Conservation (phyloP, 1,140 invertebrate species). For the Leptonema lineaticorne region DNA sequence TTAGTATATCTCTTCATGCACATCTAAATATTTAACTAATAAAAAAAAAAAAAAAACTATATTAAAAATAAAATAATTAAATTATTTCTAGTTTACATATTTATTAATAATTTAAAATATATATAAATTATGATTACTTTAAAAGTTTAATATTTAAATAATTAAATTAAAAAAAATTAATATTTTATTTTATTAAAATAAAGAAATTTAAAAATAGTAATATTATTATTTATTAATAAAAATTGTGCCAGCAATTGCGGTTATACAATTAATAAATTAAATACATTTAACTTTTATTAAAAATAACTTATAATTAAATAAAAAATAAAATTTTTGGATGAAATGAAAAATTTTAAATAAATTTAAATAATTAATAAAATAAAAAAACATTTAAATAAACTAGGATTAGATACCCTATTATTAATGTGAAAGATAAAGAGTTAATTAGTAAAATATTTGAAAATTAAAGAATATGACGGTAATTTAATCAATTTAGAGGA, state of each 20-base stretch:
- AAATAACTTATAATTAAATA: conserved; percentile 28
- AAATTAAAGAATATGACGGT: no score
- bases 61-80: conserved; percentile 27
- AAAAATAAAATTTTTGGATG: conserved; percentile 30
- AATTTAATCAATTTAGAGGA: no score
- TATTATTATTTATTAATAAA: no score
- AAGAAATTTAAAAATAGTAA: no score
- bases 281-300: no score
- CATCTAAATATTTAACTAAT: no score
- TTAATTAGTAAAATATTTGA: conserved; percentile 58
- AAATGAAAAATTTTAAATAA: conserved; percentile 41
- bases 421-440: conserved; percentile 48
- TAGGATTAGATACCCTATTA: conserved; percentile 71
- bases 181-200: conserved; percentile 50
- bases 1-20: no score
- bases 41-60: no score
- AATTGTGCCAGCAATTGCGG: conserved; percentile 61
- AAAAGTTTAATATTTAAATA: no score
- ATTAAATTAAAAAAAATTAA: conserved; percentile 50
- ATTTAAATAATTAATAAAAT: conserved; percentile 33
- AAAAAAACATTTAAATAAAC: conserved; percentile 43
- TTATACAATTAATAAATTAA: conserved; percentile 52
- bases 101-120: conserved; percentile 37
- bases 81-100: conserved; percentile 32
- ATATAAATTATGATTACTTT: background rate